Conservation (phyloP, 2,797 vertebrate genomes). For the Poecilia picta region DNA sequence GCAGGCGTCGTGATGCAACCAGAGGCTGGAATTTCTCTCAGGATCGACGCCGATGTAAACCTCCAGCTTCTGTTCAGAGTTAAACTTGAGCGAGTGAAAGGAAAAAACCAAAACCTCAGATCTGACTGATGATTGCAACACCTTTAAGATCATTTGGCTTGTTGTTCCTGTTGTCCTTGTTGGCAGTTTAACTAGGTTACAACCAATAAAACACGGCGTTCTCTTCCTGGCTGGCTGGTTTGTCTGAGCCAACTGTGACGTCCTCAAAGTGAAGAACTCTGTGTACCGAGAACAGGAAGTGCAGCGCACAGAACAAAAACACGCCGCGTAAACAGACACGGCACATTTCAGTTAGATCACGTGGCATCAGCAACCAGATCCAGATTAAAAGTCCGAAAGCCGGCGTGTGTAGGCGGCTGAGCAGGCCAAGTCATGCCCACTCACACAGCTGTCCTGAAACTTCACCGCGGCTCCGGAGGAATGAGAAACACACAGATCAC, state of each 20-base stretch:
- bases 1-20: not conserved
- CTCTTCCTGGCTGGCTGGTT: not conserved
- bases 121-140: not conserved
- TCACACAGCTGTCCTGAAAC: not conserved
- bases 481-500: not conserved
- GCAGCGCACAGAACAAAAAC: conserved; percentile 10
- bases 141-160: not conserved
- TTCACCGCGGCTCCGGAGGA: not conserved
- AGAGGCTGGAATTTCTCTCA: not conserved
- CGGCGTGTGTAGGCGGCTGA: not conserved
- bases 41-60: not conserved
- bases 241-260: not conserved
- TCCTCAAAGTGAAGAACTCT: not conserved
- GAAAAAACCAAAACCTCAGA: not conserved
- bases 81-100: not conserved
- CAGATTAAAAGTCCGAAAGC: not conserved
- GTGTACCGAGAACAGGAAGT: conserved; percentile 19
- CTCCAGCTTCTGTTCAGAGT: not conserved
- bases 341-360: not conserved
- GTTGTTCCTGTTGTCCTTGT: not conserved
- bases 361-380: rapidly evolving
- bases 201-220: not conserved
- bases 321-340: not conserved
- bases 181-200: rapidly evolving
- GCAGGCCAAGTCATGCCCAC: not conserved